These are phyloP conservation scores for Theonella swinhoei DNA, from an alignment of 37 sponge, comb jelly and placozoan genomes.

Conservation along the genomic window DNA sequence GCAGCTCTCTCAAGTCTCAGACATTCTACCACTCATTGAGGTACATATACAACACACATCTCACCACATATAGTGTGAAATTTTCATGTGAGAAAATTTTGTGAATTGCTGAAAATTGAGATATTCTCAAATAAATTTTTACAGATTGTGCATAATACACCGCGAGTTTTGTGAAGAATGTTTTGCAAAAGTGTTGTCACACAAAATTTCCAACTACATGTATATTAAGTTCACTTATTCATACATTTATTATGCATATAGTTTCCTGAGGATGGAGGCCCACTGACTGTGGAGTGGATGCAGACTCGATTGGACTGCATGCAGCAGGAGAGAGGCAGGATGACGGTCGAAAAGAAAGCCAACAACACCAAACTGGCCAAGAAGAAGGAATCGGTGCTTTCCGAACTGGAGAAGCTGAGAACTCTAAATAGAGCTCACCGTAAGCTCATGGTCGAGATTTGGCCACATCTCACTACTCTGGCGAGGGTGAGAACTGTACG, in stretches of 20 bases:
- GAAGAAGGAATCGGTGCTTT: constrained; percentile 73
- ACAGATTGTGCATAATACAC: too few species aligned
- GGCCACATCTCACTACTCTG: constrained; percentile 80
- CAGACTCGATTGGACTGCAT: constrained; percentile 57
- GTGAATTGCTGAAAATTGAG: too few species aligned
- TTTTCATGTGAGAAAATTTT: too few species aligned
- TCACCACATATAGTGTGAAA: not conserved
- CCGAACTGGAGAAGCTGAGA: constrained; percentile 82
- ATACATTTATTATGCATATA: too few species aligned
- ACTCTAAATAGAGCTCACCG: constrained; percentile 65
- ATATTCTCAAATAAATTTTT: too few species aligned
- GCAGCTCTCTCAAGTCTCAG: constrained; percentile 81
- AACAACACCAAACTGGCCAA: constrained; percentile 61
- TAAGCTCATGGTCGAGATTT: constrained; percentile 79
- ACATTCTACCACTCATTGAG: constrained; percentile 68
- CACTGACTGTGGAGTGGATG: constrained; percentile 79
- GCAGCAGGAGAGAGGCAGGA: constrained; percentile 20
- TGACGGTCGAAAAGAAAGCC: constrained; percentile 60
- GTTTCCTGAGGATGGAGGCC: constrained; percentile 74
- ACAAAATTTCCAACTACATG: too few species aligned
- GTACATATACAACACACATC: constrained; percentile 11
- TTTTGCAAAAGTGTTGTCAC: too few species aligned
- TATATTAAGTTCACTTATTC: too few species aligned
- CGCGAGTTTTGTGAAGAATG: too few species aligned
- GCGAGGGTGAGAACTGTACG: constrained; percentile 48